Conservation (phyloP, 2,797 vertebrate species). For the Yasuhikotakia modesta region DNA sequence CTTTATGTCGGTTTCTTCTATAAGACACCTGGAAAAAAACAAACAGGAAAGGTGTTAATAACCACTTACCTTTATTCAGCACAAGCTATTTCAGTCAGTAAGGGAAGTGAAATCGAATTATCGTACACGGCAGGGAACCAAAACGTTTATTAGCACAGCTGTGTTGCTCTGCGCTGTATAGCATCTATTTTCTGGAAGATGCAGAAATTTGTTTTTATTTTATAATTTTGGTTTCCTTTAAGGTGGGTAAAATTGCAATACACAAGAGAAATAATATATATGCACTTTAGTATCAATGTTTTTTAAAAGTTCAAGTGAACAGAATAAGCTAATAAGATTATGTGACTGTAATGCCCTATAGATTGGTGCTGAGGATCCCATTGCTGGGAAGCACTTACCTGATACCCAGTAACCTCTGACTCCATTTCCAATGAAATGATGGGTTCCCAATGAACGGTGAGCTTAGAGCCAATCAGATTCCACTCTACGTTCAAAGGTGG, state of each 20-base stretch:
- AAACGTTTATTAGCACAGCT: constrained; percentile 40
- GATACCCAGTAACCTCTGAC: constrained; percentile 92
- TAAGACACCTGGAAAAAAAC: constrained; percentile 83
- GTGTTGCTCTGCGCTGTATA: constrained; percentile 3
- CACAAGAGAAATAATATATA: constrained; percentile 33
- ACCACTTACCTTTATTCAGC: constrained; percentile 16
- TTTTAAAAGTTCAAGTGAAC: constrained; percentile 17
- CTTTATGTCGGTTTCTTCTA: constrained; percentile 81
- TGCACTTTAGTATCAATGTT: constrained; percentile 29
- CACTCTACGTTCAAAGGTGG: constrained; percentile 89
- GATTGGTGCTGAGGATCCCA: constrained; percentile 31
- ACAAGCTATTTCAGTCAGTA: constrained; percentile 26
- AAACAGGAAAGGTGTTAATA: constrained; percentile 35
- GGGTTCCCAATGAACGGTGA: constrained; percentile 91
- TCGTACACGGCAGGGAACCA: constrained; percentile 11
- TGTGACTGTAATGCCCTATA: constrained; percentile 30
- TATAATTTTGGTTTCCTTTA: constrained; percentile 23
- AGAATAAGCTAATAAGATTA: constrained; percentile 33
- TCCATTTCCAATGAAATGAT: constrained; percentile 91
- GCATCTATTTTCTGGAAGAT: neutral
- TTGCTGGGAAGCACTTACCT: constrained; percentile 76
- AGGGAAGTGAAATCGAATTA: constrained; percentile 32
- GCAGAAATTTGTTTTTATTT: constrained; percentile 30
- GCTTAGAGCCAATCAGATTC: constrained; percentile 89
- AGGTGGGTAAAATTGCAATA: constrained; percentile 15